Evolutionary conservation across 2,113 vertebrate species (phyloP), one percentile per base, ranked within the genome.

Genomic region (Alethe diademata): DNA sequence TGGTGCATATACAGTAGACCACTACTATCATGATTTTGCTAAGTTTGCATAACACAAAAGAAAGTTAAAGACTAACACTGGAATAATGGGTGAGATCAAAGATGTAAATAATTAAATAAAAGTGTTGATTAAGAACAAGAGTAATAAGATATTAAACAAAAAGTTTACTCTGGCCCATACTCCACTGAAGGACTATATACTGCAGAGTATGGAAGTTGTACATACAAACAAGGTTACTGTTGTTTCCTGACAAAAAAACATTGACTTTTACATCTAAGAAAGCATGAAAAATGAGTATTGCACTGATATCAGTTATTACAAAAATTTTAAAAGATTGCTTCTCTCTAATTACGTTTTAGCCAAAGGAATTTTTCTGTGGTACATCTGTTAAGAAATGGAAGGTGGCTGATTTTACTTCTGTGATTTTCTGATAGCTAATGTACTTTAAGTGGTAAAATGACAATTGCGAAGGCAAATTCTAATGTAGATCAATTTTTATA

Each of bases 401-500:
- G 11, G 29, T 16, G 7, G 7, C 4, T 9, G 25, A 50, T 45
- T 54, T 54, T 24, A 24, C 24, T 67, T 47, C 3, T 3, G 13
- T 0, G 0, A 8, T 31, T 78, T 50, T 70, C 69, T 12, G 5
- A 22, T 28, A 48, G 51, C 60, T 53, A 20, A 56, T 19, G 11
- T 54, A 9, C 25, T 80, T 74, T 26, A 78, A 78, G 22, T 17
- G 7, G 11, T 43, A 64, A 81, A 88, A 43, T 45, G 7, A 56
- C 7, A 72, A n/a, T 0, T 26, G 38, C 84, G 56, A 43, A 87
- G 56, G 24, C 17, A 78, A 24, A 91, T 58, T 70, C 11, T 40
- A 56, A n/a, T 8, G 14, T 3, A 81, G 25, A 70, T 45, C 2
- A 64, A 42, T 62, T 64, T 54, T 48, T 71, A 54, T 25, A 19